Evolutionary conservation across 1,140 invertebrate species (phyloP), one percentile per base, ranked within the genome.

Genomic region (Camponotus floridanus): DNA sequence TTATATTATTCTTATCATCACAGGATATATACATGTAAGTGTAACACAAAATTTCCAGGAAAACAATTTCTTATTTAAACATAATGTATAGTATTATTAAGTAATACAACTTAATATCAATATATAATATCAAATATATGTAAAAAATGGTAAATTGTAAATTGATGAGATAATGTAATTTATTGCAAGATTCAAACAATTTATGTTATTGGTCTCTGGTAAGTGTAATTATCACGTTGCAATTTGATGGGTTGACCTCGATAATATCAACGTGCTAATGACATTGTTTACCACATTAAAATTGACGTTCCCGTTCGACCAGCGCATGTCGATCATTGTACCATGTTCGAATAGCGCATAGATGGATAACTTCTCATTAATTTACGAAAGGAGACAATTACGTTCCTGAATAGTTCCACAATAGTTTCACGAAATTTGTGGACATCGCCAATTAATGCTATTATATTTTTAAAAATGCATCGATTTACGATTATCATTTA

Each of bases 211-310:
- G 57, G 42, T 31, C 15, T 74, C 33, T 39, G 31, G 79, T 62
- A 83, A 83, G 57, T 83, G 67, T 83, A 71, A 83, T 71, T 74
- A 62, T 36, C 39, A 74, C 13, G 33, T 13, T 74, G 80, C 59
- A 62, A 74, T 73, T 61, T 74, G 55, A 73, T 61, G 55, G 57
- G 26, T 73, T 7, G 39, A 33, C 64, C 18, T 79, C 85, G 76
- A 86, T 88, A 86, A 86, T 86, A 68, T 79, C 76, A 45, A 70
- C 71, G 86, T 88, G 87, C 76, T 89, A 88, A 89, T 89, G 84
- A 85, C 88, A 89, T 83, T 88, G 84, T 89, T 88, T 89, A 70
- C 76, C 76, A 48, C 84, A 86, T 89, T 89, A 88, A 88, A 88
- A 89, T 86, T 89, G 76, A 78, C 78, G 78, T 62, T 83, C 39